phyloP scores from a whole-genome alignment of 1,140 invertebrate genomes.

The Halyomorpha halys region DNA sequence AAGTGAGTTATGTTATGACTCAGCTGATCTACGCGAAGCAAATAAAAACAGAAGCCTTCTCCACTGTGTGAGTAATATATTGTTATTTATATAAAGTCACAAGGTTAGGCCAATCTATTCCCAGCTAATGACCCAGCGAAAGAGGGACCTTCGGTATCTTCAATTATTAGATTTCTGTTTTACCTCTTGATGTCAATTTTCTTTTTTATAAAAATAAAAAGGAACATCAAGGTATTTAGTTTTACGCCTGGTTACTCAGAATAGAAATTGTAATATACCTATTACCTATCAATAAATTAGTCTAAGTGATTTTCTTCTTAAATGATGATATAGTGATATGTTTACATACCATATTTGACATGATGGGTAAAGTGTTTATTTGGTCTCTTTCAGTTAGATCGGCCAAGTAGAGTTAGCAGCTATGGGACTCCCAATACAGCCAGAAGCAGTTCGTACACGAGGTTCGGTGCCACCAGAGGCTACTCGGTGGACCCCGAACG shows the following conservation, averaged over 20 bases:
- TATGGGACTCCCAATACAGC: neutral
- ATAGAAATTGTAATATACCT: neutral
- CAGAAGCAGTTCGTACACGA: neutral
- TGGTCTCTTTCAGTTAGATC: neutral
- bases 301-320: neutral
- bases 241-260: neutral
- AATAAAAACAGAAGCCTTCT: too few species aligned
- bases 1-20: too few species aligned
- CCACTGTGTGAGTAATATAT: too few species aligned
- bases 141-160: too few species aligned
- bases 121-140: too few species aligned
- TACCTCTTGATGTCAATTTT: too few species aligned
- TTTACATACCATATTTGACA: too few species aligned
- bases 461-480: neutral
- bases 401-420: slow-evolving; percentile 13
- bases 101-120: too few species aligned
- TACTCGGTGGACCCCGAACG: slow-evolving; percentile 6
- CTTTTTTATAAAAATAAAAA: neutral
- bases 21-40: too few species aligned
- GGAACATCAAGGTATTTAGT: neutral
- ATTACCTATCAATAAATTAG: neutral
- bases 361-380: too few species aligned
- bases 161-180: too few species aligned
- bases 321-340: neutral
- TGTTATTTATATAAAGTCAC: too few species aligned